These are phyloP conservation scores for Silurus meridionalis DNA, from an alignment of 2,113 vertebrate species.

Conservation along the genomic window DNA sequence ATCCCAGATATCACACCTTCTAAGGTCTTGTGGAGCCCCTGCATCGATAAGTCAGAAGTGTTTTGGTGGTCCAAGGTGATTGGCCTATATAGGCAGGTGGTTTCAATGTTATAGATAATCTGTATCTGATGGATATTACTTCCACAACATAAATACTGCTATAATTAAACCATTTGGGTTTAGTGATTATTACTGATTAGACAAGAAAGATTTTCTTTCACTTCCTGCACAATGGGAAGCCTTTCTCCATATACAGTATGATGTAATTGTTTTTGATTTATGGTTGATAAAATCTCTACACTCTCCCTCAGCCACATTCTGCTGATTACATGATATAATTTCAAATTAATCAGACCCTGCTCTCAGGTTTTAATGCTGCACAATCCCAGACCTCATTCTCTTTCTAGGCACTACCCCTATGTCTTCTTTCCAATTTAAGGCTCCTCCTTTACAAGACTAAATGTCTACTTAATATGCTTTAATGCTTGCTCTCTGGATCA, in stretches of 20 bases:
- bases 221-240: neutral
- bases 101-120: no score
- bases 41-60: no score
- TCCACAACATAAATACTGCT: no score
- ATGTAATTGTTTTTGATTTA: conserved; percentile 42
- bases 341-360: conserved; percentile 39
- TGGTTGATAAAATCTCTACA: conserved; percentile 35
- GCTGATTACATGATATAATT: conserved; percentile 47
- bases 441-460: conserved; percentile 77
- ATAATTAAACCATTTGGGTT: neutral
- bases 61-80: no score
- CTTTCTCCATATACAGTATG: conserved; percentile 6
- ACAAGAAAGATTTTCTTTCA: neutral
- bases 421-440: conserved; percentile 75
- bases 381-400: conserved; percentile 63
- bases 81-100: no score
- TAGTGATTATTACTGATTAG: neutral
- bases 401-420: conserved; percentile 72
- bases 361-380: conserved; percentile 33
- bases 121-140: no score
- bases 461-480: conserved; percentile 84
- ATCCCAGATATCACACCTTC: no score
- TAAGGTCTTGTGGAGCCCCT: no score
- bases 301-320: conserved; percentile 42
- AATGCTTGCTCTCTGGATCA: conserved; percentile 79